Evolutionary conservation across 1,140 invertebrate genomes (phyloP).

Genomic region (Frieseomelitta varia): DNA sequence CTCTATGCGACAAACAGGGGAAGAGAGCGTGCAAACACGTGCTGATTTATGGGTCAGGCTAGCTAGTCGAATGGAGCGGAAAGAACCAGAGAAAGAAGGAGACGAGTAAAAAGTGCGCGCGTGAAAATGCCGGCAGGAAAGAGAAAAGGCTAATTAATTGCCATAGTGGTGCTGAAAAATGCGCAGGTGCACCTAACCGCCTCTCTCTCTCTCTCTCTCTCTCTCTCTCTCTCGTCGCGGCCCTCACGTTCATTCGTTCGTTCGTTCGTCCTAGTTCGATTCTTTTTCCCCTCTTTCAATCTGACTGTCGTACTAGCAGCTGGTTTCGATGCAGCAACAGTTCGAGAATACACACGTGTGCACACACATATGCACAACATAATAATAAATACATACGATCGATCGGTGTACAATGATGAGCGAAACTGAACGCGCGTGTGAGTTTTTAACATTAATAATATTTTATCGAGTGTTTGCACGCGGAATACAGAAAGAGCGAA

Average conservation of each 20-base stretch:
- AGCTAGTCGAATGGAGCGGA: conserved; percentile 42
- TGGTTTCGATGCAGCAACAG: conserved; percentile 4
- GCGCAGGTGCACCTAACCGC: conserved; percentile 31
- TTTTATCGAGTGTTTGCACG: too few species aligned
- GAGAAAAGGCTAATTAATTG: conserved; percentile 59
- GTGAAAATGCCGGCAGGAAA: conserved; percentile 27
- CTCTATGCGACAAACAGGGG: conserved; percentile 47
- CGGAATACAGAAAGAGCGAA: too few species aligned
- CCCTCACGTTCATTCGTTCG: background rate
- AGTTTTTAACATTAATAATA: too few species aligned
- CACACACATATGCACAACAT: background rate
- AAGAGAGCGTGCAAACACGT: conserved; percentile 45
- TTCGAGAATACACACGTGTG: background rate
- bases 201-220: background rate
- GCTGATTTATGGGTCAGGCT: conserved; percentile 63
- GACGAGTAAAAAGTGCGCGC: background rate
- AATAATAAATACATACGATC: conserved; percentile 16
- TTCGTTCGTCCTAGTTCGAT: background rate
- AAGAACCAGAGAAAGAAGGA: conserved; percentile 22
- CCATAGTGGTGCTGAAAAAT: conserved; percentile 51
- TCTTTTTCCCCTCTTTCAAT: background rate
- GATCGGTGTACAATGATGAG: conserved; percentile 2
- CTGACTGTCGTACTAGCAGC: conserved; percentile 15
- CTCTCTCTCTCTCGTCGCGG: background rate
- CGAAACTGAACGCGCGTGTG: too few species aligned